A percentile compares a stretch with the other conserved stretches of the same genome.
Evolutionary conservation across 2,113 vertebrate genomes (phyloP).

Genomic region (Indicator indicator): DNA sequence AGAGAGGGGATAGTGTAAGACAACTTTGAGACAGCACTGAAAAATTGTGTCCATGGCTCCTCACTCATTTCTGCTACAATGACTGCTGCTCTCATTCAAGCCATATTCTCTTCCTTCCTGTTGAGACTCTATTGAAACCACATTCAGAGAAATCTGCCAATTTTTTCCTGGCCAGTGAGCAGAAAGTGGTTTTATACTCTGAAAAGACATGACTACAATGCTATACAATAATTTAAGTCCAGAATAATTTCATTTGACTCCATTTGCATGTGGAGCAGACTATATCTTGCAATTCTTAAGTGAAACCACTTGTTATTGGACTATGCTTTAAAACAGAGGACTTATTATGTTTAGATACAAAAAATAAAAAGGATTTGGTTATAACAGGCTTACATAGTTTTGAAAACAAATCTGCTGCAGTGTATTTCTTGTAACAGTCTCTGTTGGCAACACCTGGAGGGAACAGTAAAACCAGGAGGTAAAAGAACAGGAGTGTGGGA

Average conservation of each 20-base stretch:
- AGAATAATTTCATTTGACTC: neutral
- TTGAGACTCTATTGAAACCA: neutral
- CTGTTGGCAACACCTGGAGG: rapidly evolving
- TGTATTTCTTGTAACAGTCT: neutral
- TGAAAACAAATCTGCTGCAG: neutral
- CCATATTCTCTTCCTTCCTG: neutral
- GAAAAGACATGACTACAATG: neutral
- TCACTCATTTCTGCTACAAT: neutral
- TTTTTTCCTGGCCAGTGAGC: neutral
- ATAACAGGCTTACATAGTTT: neutral
- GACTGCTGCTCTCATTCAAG: neutral
- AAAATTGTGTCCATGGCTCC: rapidly evolving
- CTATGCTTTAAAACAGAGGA: neutral
- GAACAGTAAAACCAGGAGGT: rapidly evolving
- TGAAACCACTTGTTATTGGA: neutral
- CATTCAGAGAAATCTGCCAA: neutral
- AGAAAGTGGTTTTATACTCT: neutral
- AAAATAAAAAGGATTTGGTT: neutral
- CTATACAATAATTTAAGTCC: neutral
- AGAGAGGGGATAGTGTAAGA: neutral
- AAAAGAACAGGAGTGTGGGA: neutral
- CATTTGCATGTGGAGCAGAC: neutral
- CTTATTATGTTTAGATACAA: neutral
- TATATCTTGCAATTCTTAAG: neutral
- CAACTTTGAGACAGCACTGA: neutral